Evolutionary conservation across 2,113 vertebrate genomes (phyloP), one percentile per base, ranked within the genome.

Genomic region (Raphicerus campestris): DNA sequence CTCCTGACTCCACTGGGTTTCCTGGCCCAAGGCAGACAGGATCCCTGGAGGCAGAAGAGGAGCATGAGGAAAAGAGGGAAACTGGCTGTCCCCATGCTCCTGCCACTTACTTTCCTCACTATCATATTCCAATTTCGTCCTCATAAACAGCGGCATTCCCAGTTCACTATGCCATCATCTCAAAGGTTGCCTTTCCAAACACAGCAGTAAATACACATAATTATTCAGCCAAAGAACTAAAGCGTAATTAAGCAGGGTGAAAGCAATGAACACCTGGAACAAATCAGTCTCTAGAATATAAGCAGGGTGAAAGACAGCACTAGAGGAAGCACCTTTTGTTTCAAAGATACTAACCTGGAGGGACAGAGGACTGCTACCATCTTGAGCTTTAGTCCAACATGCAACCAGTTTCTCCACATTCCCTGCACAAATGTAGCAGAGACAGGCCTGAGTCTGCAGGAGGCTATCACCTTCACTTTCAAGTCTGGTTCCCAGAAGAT

Each of bases 351-450:
- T 39, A 26, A 99, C 99, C 99, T 99, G 99, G 30, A 99, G 99
- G 39, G 99, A 99, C n/a, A 99, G 98, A 0, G 99, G 99, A 85
- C 90, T 98, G 94, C 97, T 98, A 95, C 99, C 98, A 30, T 99
- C 99, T 93, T 99, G 99, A 58, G 99, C 99, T 98, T 98, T 99
- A 94, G 98, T 99, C 99, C 99, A 99, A 97, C 99, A 99, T 5
- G 99, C 98, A 92, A 99, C 99, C 0, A 99, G 98, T 87, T 99
- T 99, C 97, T 99, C 99, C 93, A 99, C 99, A 0, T 99, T 99
- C 49, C 99, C 99, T 0, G 99, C 99, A 92, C 99, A 99, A 95
- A 99, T 99, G 91, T 99, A 99, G 94, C 99, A 99, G 89, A 99
- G 99, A 98, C 99, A 99, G 3, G 99, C 99, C 89, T 99, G 99